These are phyloP conservation scores for Hipparchia semele DNA, from an alignment of 2,888 invertebrate genomes.

Conservation along the genomic window DNA sequence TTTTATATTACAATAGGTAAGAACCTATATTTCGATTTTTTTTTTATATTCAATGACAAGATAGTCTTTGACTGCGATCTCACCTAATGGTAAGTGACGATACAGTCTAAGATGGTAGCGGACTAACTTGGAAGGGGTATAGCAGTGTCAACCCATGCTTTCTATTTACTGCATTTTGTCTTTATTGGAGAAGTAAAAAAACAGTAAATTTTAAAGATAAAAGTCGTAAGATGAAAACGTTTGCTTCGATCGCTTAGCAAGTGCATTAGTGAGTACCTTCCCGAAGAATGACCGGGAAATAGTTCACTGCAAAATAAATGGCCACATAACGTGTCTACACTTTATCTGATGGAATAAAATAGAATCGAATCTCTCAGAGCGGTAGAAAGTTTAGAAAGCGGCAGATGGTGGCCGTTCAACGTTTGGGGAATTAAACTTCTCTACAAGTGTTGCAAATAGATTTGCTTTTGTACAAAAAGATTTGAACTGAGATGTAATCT, in stretches of 20 bases:
- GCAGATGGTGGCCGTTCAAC: constrained; percentile 6
- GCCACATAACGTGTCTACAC: constrained; percentile 7
- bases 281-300: constrained; percentile 2
- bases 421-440: constrained; percentile 10
- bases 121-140: no score
- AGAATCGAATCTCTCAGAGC: constrained; percentile 18
- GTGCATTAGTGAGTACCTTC: constrained; percentile 1
- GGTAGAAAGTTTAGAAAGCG: constrained; percentile 12
- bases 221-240: not conserved
- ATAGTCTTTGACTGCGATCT: no score
- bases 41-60: no score
- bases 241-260: constrained; percentile 5
- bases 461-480: not conserved
- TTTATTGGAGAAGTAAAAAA: no score
- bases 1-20: no score
- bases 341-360: constrained; percentile 15
- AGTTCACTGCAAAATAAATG: constrained; percentile 15
- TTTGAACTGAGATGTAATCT: not conserved
- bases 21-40: no score
- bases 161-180: no score
- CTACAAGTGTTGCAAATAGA: constrained; percentile 11
- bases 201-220: no score
- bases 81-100: no score
- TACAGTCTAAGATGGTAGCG: no score
- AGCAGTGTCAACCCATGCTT: no score